A percentile compares a stretch with the other conserved stretches of the same genome.
These are phyloP conservation scores for Parazoanthus darwini DNA, from an alignment of 92 coral and sea anemone genomes.

Conservation along the genomic window DNA sequence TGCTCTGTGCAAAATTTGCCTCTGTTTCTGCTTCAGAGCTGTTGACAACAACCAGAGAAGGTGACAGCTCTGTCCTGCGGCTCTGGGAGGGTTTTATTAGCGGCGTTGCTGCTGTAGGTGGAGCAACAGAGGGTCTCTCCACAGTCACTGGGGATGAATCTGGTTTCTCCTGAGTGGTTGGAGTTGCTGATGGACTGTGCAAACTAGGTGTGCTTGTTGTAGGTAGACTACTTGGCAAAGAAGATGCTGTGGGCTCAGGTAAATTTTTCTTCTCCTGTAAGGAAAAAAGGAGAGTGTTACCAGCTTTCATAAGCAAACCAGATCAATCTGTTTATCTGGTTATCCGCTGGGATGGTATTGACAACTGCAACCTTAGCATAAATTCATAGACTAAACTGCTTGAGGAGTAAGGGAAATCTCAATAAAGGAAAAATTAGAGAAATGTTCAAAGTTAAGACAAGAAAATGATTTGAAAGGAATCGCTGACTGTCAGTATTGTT, in stretches of 20 bases:
- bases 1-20: conserved; percentile 33
- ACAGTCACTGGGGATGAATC: neutral
- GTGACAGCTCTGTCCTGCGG: neutral
- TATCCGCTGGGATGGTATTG: neutral
- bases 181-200: neutral
- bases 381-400: no score
- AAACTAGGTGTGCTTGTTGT: neutral
- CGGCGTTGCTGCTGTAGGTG: neutral
- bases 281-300: neutral
- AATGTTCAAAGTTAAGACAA: no score
- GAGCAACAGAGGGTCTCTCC: neutral
- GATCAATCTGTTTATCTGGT: neutral
- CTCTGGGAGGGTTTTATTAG: conserved; percentile 2
- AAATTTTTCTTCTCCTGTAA: conserved; percentile 30
- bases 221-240: conserved; percentile 3
- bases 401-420: no score
- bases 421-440: no score
- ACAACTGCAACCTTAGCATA: no score
- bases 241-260: conserved; percentile 24
- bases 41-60: conserved; percentile 37
- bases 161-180: neutral
- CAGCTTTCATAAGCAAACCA: neutral
- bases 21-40: conserved; percentile 8
- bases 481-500: no score
- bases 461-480: no score